Conservation (phyloP, 2,888 invertebrate species). For the Pseudoips prasinana region DNA sequence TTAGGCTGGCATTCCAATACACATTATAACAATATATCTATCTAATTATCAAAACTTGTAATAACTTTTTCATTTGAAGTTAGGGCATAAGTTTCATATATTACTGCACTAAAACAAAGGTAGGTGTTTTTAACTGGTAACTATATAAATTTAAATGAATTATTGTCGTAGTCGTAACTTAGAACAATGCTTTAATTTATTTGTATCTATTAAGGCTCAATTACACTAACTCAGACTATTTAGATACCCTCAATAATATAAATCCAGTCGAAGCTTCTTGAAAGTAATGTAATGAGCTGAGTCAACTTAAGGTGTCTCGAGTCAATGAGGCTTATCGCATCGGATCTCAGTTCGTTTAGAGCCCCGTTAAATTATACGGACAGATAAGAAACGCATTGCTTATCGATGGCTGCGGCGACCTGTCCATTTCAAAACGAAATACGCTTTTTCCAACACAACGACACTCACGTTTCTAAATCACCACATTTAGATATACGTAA, state of each 20-base stretch:
- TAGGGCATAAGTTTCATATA: no score
- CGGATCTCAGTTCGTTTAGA: slow-evolving; percentile 77
- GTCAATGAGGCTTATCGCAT: slow-evolving; percentile 74
- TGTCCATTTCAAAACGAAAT: slow-evolving; percentile 52
- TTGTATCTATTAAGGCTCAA: no score
- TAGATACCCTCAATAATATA: slow-evolving; percentile 53
- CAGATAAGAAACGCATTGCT: slow-evolving; percentile 64
- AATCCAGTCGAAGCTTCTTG: slow-evolving; percentile 56
- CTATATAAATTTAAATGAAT: no score
- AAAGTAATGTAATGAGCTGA: slow-evolving; percentile 66
- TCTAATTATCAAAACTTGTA: no score
- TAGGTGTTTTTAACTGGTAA: no score
- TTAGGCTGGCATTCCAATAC: no score
- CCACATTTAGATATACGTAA: slow-evolving; percentile 63
- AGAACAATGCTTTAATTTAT: no score
- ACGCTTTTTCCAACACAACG: slow-evolving; percentile 52
- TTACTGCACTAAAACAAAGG: no score
- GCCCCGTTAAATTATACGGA: slow-evolving; percentile 74
- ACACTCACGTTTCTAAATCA: slow-evolving; percentile 61
- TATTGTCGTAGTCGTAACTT: no score
- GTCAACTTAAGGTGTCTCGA: slow-evolving; percentile 62
- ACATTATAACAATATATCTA: no score
- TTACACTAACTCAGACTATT: slow-evolving; percentile 18
- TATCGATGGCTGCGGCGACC: slow-evolving; percentile 57
- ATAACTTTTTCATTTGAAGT: no score